Conservation (phyloP, 2,113 vertebrate species). For the Lethenteron reissneri region DNA sequence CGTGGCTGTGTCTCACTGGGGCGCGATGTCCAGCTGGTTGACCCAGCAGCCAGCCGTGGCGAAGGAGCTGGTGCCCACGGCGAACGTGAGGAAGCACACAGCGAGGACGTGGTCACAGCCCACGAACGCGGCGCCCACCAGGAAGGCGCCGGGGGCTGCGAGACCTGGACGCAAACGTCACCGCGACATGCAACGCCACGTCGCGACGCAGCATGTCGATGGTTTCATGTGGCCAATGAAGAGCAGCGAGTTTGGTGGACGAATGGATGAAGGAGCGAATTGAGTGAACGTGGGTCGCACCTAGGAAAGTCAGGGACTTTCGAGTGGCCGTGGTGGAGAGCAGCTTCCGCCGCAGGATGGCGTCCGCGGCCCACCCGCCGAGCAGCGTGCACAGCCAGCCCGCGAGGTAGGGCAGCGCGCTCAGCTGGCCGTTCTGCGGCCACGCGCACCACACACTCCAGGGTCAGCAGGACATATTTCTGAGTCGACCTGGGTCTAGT, state of each 20-base stretch:
- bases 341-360: constrained; percentile 38
- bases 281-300: constrained; percentile 21
- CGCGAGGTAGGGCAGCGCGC: not conserved
- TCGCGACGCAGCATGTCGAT: too few relatives aligned
- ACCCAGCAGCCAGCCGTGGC: constrained; percentile 70
- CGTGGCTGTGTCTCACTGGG: constrained; percentile 44
- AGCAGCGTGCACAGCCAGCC: not conserved
- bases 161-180: constrained; percentile 33
- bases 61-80: constrained; percentile 59
- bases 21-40: constrained; percentile 93
- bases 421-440: not conserved
- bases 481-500: too few relatives aligned
- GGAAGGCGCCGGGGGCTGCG: constrained; percentile 60
- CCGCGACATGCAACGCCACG: too few relatives aligned
- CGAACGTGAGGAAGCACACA: constrained; percentile 58
- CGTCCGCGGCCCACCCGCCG: constrained; percentile 59
- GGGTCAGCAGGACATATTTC: too few relatives aligned
- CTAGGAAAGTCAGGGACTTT: constrained; percentile 47
- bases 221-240: too few relatives aligned
- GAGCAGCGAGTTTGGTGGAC: too few relatives aligned
- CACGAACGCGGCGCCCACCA: constrained; percentile 57
- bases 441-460: not conserved
- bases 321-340: constrained; percentile 46
- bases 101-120: constrained; percentile 57
- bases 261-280: too few relatives aligned